phyloP scores from a whole-genome alignment of 2,113 vertebrate species.

The Rhabdomys dilectus region DNA sequence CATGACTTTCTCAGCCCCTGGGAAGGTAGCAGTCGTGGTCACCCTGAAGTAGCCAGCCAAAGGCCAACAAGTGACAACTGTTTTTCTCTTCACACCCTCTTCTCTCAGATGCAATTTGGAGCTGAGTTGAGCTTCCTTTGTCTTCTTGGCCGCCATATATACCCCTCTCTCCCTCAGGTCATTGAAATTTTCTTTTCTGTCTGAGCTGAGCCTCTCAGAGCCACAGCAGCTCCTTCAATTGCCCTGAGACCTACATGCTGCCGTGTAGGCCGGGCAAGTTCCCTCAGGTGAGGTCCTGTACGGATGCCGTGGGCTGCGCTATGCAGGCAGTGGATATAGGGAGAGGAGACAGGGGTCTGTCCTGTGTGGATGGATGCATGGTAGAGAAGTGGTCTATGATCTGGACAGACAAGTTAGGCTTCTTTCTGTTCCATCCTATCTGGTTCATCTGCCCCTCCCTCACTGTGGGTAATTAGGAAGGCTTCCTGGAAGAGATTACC shows the following conservation, averaged over 20 bases:
- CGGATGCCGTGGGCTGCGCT: background rate
- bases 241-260: background rate
- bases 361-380: fast-evolving
- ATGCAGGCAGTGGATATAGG: background rate
- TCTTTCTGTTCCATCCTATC: background rate
- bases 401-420: background rate
- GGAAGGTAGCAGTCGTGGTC: background rate
- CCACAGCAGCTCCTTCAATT: fast-evolving
- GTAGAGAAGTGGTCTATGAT: background rate
- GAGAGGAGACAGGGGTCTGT: background rate
- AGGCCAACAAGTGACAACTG: background rate
- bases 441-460: background rate
- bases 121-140: background rate
- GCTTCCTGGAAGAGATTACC: constrained; percentile 46
- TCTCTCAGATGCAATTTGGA: background rate
- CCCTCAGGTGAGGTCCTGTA: background rate
- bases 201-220: background rate
- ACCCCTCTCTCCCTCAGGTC: background rate
- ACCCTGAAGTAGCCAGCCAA: background rate
- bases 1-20: background rate
- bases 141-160: background rate
- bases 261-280: background rate
- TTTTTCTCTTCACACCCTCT: background rate
- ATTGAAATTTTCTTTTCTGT: background rate
- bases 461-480: background rate